A percentile compares a stretch with the other conserved stretches of the same genome.
These are phyloP conservation scores for Schizotus pectinicornis DNA, from an alignment of 2,888 invertebrate genomes.

Conservation along the genomic window DNA sequence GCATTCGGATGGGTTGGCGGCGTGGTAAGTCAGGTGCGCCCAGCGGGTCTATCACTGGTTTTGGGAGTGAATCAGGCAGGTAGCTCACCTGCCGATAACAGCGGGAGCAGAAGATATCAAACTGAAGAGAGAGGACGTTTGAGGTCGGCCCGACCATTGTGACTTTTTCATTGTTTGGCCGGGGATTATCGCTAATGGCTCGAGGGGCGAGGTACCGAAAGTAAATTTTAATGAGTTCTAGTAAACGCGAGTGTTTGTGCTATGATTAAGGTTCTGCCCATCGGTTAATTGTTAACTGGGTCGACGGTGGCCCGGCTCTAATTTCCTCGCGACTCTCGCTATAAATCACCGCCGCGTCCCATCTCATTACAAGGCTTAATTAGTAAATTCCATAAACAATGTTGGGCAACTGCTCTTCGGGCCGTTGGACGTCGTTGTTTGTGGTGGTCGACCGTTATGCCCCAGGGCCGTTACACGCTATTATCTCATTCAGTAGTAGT, in stretches of 20 bases:
- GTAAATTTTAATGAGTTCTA: too few relatives aligned
- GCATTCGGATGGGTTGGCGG: neutral
- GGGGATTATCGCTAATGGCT: constrained; percentile 23
- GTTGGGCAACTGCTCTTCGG: constrained; percentile 1
- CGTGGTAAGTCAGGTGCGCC: constrained; percentile 39
- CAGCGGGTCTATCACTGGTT: constrained; percentile 29
- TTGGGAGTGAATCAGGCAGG: constrained; percentile 34
- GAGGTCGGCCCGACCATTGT: constrained; percentile 35
- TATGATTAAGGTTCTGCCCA: too few relatives aligned
- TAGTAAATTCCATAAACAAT: constrained; percentile 20
- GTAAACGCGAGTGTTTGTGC: too few relatives aligned
- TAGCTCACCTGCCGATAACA: constrained; percentile 49
- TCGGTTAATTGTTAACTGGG: neutral
- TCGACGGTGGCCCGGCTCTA: neutral
- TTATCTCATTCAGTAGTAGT: constrained; percentile 31
- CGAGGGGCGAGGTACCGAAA: too few relatives aligned
- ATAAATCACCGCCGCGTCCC: neutral
- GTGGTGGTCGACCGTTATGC: constrained; percentile 18
- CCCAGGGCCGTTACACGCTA: constrained; percentile 18
- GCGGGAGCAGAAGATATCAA: constrained; percentile 40
- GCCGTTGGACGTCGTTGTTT: neutral
- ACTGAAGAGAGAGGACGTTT: constrained; percentile 32
- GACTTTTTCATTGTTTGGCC: constrained; percentile 41
- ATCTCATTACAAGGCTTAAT: constrained; percentile 6
- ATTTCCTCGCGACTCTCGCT: neutral